Evolutionary conservation across 1,140 invertebrate species (phyloP).

Genomic region (Leucophenga varia): DNA sequence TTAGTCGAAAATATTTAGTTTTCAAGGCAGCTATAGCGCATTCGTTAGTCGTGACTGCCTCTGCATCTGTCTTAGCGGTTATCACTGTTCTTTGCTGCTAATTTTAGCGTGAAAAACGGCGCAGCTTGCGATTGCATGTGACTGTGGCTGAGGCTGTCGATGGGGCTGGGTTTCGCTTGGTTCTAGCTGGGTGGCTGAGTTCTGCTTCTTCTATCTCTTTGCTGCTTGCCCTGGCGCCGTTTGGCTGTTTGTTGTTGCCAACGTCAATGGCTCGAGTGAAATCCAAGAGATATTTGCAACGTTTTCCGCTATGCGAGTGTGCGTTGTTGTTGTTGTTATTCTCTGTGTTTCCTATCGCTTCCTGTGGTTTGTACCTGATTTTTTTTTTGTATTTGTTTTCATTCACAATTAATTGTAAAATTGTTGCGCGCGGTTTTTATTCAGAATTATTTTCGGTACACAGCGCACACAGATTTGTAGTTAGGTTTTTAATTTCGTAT

Average conservation of each 20-base stretch:
- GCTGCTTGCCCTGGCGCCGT: conserved; percentile 13
- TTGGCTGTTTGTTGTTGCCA: not conserved
- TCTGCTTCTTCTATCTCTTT: conserved; percentile 3
- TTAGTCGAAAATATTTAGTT: too few species aligned
- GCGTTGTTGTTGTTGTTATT: conserved; percentile 4
- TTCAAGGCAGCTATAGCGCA: too few species aligned
- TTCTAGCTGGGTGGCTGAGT: too few species aligned
- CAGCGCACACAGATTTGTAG: conserved; percentile 12
- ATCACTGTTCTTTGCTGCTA: conserved; percentile 20
- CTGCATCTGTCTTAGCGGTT: not conserved
- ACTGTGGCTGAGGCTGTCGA: not conserved
- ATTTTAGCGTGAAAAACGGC: conserved; percentile 27
- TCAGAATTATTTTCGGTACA: conserved; percentile 20
- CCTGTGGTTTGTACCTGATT: conserved; percentile 24
- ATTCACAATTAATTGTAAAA: conserved; percentile 38
- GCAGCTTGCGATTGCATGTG: conserved; percentile 26
- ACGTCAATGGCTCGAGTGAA: conserved; percentile 14
- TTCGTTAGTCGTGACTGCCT: too few species aligned
- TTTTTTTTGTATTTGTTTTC: conserved; percentile 19
- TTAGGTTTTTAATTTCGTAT: conserved; percentile 28
- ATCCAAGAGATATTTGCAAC: conserved; percentile 24
- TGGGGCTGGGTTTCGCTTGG: not conserved
- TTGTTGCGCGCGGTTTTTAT: conserved; percentile 23
- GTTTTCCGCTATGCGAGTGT: conserved; percentile 2
- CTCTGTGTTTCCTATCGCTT: conserved; percentile 20